Base-by-base conservation (phyloP, 2,888 invertebrate species). In the Blera fallax region DNA sequence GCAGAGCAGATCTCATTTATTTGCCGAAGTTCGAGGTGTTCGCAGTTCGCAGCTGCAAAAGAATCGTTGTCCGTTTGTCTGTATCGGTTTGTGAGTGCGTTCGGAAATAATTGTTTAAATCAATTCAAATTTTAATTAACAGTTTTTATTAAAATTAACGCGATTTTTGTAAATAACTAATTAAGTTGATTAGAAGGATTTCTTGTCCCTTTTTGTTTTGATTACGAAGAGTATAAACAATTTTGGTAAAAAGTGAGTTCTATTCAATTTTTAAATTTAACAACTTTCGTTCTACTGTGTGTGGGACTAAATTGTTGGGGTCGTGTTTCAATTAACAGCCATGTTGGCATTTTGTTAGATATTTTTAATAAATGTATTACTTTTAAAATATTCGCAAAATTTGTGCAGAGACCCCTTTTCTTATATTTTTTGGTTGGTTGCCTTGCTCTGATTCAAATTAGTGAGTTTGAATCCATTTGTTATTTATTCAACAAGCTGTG, bases 1-100 rank as follows among this genome's bases (percentile, higher is more conserved):
- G 90, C 89, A 88, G 88, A 88, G 88, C 88, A 90, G 89, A 90
- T 90, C 90, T 91, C 91, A 91, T 91, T 91, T 91, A 91, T 90
- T 90, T 89, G 90, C 90, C 89, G 90, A 90, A 89, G 90, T 89
- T 90, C 90, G 90, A 90, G 90, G 90, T 89, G 91, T 90, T 88
- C 91, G 88, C 90, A 91, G 70, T 84, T 79, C 79, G 79, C 58
- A 74, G 64, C 74, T 62, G 73, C 80, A 58, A 58, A 43, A 72
- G 24, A 37, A 5, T 52, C 29, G 27, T n/a, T 43, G 27, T 21
- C 32, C 43, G 62, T 62, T 79, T 52, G 64, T 50, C 58, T 65
- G 27, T 10, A 65, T 37, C 69, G 69, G 50, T 60, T 54, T 32
- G 29, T 56, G 27, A 58, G 37, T 69, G 43, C 21, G 40, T 48